phyloP scores from a whole-genome alignment of 1,140 invertebrate genomes.

The Heliconius nattereri region DNA sequence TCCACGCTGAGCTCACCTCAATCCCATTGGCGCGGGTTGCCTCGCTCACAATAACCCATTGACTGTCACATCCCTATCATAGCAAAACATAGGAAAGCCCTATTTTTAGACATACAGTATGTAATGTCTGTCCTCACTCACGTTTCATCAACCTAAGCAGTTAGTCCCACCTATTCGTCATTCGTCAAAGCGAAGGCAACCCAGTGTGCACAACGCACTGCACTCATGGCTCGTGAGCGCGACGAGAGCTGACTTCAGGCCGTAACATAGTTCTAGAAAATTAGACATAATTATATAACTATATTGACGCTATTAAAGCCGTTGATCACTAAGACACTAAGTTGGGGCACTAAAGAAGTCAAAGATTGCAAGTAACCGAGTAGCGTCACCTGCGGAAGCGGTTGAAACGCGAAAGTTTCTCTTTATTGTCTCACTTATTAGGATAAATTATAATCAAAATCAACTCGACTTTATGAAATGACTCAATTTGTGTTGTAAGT shows the following conservation, averaged over 20 bases:
- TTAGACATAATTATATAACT: constrained; percentile 7
- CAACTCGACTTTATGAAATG: constrained; percentile 30
- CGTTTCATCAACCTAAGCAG: background rate
- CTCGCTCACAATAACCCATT: background rate
- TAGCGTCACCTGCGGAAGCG: background rate
- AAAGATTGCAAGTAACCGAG: background rate
- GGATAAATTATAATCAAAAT: constrained; percentile 39
- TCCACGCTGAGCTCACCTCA: background rate
- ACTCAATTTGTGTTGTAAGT: constrained; percentile 49
- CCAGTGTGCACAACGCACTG: background rate
- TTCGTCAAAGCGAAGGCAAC: background rate
- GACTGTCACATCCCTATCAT: background rate
- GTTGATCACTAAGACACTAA: constrained; percentile 13
- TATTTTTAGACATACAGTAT: background rate
- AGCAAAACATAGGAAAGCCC: background rate
- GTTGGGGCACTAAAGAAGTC: constrained; percentile 39
- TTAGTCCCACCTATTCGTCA: background rate
- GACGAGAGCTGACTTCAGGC: constrained; percentile 13
- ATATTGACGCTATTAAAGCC: constrained; percentile 19
- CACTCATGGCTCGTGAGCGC: constrained; percentile 7
- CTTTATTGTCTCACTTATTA: constrained; percentile 45
- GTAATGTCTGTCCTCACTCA: background rate
- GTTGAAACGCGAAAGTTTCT: constrained; percentile 3
- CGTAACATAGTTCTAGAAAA: constrained; percentile 4
- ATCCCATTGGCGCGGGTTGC: constrained; percentile 3